These are phyloP conservation scores for Apodemus speciosus DNA, from an alignment of 2,113 vertebrate species.

Conservation along the genomic window DNA sequence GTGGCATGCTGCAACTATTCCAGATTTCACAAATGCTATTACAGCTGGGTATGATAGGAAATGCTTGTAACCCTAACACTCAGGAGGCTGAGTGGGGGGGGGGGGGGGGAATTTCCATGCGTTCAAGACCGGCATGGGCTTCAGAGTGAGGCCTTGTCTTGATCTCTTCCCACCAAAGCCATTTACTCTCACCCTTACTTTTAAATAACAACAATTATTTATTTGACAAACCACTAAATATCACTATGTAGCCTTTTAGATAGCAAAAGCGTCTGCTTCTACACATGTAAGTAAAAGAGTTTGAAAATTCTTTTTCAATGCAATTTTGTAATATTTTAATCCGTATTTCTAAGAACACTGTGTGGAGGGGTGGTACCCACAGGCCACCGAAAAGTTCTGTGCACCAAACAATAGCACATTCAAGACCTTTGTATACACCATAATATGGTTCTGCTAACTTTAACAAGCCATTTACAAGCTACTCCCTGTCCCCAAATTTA, in stretches of 20 bases:
- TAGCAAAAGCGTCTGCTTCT: not conserved
- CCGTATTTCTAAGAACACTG: not conserved
- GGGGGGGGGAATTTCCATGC: not conserved
- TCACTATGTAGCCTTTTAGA: not conserved
- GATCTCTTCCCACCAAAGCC: not conserved
- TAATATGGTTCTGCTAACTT: not conserved
- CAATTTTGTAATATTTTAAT: conserved; percentile 29
- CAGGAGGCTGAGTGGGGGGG: not conserved
- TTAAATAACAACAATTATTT: not conserved
- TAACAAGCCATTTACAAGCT: conserved; percentile 4
- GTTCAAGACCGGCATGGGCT: not conserved
- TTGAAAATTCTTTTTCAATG: not conserved
- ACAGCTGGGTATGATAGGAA: not conserved
- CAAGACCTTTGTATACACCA: not conserved
- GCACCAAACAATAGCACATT: not conserved
- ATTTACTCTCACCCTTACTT: not conserved
- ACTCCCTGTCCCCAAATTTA: not conserved
- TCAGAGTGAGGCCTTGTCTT: not conserved
- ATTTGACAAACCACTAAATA: not conserved
- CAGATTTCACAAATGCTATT: not conserved
- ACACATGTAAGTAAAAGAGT: not conserved
- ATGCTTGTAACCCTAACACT: not conserved
- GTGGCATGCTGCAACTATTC: not conserved
- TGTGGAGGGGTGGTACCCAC: not conserved
- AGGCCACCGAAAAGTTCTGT: not conserved